These are phyloP conservation scores for Geodia barretti DNA, from an alignment of 37 sponge, comb jelly and placozoan genomes.

Conservation along the genomic window DNA sequence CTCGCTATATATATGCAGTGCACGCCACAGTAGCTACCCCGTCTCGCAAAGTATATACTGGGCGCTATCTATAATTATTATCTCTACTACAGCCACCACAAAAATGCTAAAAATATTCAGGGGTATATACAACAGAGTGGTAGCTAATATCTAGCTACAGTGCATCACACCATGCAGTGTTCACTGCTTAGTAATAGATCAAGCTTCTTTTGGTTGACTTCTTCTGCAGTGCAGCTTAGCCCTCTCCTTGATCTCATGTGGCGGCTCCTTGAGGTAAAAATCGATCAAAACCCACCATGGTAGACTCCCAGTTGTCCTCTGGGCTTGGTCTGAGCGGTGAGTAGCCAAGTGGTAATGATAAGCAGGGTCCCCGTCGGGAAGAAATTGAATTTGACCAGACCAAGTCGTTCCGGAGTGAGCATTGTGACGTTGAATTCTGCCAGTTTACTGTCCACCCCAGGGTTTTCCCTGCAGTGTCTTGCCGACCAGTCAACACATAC, in stretches of 20 bases:
- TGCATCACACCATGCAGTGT: no score
- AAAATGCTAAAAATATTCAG: no score
- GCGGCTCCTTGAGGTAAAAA: not conserved
- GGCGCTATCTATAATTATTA: no score
- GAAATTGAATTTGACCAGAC: not conserved
- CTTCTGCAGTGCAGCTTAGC: slow-evolving; percentile 8
- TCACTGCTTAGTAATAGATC: no score
- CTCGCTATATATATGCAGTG: no score
- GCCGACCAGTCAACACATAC: not conserved
- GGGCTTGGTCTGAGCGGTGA: slow-evolving; percentile 4
- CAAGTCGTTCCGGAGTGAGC: slow-evolving; percentile 3
- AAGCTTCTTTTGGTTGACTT: slow-evolving; percentile 11
- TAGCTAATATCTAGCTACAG: no score
- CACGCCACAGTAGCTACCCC: no score
- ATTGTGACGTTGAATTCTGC: not conserved
- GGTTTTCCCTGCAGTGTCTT: not conserved
- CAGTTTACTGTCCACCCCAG: slow-evolving; percentile 1
- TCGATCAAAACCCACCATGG: not conserved
- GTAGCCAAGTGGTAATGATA: slow-evolving; percentile 8
- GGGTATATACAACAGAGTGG: no score
- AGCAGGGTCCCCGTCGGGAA: not conserved
- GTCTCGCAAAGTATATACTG: no score
- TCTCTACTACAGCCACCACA: no score
- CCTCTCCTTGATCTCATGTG: not conserved
- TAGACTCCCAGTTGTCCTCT: slow-evolving; percentile 4